Evolutionary conservation across 2,113 vertebrate species (phyloP).

Genomic region (Gadus chalcogrammus): DNA sequence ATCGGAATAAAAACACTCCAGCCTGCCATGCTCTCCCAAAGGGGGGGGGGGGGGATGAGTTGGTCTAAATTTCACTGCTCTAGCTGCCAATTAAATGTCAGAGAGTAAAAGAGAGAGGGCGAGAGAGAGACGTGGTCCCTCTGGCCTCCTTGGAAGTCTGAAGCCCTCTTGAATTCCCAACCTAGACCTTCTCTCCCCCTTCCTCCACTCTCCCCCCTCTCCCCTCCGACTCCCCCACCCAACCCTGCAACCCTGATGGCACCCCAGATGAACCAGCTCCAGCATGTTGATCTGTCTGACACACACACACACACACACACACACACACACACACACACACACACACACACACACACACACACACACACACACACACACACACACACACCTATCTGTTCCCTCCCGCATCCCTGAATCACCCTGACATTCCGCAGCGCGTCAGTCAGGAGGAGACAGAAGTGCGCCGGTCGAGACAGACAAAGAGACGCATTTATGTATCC

Average conservation of each 20-base stretch:
- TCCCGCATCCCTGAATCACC: conserved; percentile 15
- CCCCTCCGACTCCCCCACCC: background rate
- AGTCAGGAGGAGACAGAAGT: background rate
- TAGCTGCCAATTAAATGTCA: conserved; percentile 28
- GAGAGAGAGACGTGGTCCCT: conserved; percentile 16
- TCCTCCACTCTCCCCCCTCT: background rate
- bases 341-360: background rate
- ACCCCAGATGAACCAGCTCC: conserved; percentile 29
- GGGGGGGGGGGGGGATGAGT: conserved; percentile 6
- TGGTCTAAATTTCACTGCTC: conserved; percentile 12
- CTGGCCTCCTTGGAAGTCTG: conserved; percentile 16
- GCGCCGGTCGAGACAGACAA: background rate
- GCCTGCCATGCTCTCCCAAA: conserved; percentile 2
- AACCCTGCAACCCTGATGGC: conserved; percentile 12
- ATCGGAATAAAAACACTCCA: background rate
- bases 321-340: too few relatives aligned
- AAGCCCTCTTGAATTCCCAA: conserved; percentile 5
- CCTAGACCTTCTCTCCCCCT: background rate
- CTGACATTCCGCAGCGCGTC: background rate
- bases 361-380: background rate
- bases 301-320: too few relatives aligned
- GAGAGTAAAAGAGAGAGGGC: conserved; percentile 13
- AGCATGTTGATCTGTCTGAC: conserved; percentile 28
- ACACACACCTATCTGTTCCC: conserved; percentile 18
- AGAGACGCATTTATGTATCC: background rate